Conservation (phyloP, 1,140 invertebrate genomes). For the Probaryconus sp. region DNA sequence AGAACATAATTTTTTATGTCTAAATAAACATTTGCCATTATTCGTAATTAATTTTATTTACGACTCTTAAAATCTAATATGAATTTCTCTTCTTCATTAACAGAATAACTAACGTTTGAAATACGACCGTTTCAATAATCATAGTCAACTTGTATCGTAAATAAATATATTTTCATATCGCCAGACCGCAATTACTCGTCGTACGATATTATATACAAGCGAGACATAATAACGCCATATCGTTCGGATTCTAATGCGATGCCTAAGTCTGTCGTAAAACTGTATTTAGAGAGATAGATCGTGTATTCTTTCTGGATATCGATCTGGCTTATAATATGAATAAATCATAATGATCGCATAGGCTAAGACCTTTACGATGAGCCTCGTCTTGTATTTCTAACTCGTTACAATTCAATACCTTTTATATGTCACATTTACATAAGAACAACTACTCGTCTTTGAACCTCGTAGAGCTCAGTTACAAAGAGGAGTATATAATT, state of each 20-base stretch:
- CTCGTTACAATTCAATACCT: conserved; percentile 18
- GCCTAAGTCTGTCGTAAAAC: conserved; percentile 14
- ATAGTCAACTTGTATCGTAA: not conserved
- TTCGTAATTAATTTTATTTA: too few relatives aligned
- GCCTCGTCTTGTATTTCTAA: not conserved
- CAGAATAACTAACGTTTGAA: conserved; percentile 15
- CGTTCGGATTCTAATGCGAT: not conserved
- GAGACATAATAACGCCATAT: not conserved
- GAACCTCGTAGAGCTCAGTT: not conserved
- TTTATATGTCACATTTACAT: conserved; percentile 25
- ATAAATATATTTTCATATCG: conserved; percentile 9
- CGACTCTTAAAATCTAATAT: too few relatives aligned
- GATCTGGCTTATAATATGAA: conserved; percentile 7
- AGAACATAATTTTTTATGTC: conserved; percentile 11
- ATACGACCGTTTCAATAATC: conserved; percentile 6
- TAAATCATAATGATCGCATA: too few relatives aligned
- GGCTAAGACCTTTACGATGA: too few relatives aligned
- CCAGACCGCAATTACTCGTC: conserved; percentile 4
- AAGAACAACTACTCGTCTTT: conserved; percentile 12
- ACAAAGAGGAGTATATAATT: not conserved
- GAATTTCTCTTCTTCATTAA: too few relatives aligned
- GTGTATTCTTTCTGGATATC: conserved; percentile 16
- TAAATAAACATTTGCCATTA: too few relatives aligned
- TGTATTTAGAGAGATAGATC: conserved; percentile 19
- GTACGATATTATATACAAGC: not conserved